Conservation (phyloP, 2,797 vertebrate genomes). For the Poeciliopsis gracilis region DNA sequence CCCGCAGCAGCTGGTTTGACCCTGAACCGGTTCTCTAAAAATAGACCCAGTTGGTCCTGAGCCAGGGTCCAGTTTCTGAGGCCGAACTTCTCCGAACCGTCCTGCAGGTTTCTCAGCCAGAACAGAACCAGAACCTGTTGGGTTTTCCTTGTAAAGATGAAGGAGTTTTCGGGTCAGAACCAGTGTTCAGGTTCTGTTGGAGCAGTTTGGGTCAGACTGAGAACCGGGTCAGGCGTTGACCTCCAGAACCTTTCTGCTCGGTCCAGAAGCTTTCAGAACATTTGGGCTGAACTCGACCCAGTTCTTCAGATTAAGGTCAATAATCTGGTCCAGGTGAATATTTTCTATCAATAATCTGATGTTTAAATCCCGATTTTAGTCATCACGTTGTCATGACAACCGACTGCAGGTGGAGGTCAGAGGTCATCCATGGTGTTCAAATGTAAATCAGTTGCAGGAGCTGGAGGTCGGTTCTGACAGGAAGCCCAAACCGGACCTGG, state of each 20-base stretch:
- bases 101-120: background rate
- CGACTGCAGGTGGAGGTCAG: background rate
- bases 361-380: too few relatives aligned
- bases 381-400: background rate
- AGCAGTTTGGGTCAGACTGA: background rate
- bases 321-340: background rate
- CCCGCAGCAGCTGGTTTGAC: background rate
- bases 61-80: background rate
- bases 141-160: background rate
- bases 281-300: background rate
- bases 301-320: too few relatives aligned
- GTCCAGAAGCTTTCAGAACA: background rate
- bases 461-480: background rate
- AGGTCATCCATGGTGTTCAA: background rate
- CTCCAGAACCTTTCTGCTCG: background rate
- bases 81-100: background rate
- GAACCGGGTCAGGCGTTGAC: background rate
- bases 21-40: conserved; percentile 2
- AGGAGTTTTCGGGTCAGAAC: background rate
- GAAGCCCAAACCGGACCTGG: background rate
- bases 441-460: background rate
- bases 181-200: background rate
- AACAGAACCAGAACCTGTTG: background rate
- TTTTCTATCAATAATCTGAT: too few relatives aligned
- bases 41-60: conserved; percentile 1